Evolutionary conservation across 2,113 vertebrate species (phyloP).

Genomic region (Cyphomyrus discorhynchus): DNA sequence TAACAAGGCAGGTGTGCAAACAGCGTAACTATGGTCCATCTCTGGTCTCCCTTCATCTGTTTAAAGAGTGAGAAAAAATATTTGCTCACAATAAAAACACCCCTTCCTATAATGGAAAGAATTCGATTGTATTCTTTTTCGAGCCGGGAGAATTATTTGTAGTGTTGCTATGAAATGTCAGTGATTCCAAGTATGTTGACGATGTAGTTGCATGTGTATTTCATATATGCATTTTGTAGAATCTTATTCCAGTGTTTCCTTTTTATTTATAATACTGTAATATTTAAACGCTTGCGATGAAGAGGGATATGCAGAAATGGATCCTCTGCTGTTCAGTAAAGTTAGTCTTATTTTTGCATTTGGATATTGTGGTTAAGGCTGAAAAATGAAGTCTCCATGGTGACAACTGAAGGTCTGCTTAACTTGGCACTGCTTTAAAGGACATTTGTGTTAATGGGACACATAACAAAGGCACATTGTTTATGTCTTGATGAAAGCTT

Average conservation of each 20-base stretch:
- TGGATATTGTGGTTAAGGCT: background rate
- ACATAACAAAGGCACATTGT: background rate
- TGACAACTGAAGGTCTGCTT: background rate
- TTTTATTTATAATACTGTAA: background rate
- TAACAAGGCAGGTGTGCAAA: constrained; percentile 24
- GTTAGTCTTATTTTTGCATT: background rate
- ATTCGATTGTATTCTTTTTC: constrained; percentile 6
- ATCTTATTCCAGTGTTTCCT: background rate
- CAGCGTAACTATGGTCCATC: constrained; percentile 14
- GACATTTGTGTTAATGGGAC: background rate
- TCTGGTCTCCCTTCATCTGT: constrained; percentile 18
- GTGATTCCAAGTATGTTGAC: background rate
- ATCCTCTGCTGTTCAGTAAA: background rate
- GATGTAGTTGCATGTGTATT: background rate
- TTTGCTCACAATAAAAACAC: constrained; percentile 21
- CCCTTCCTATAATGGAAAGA: constrained; percentile 11
- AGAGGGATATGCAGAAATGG: background rate
- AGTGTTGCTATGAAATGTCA: background rate
- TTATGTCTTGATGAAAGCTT: background rate
- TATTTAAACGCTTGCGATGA: background rate
- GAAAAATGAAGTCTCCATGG: background rate
- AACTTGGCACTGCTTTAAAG: background rate
- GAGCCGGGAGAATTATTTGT: background rate
- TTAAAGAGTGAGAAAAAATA: constrained; percentile 18
- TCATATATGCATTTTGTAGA: background rate